phyloP scores from a whole-genome alignment of 1,140 invertebrate genomes.

The Prorops nasuta region DNA sequence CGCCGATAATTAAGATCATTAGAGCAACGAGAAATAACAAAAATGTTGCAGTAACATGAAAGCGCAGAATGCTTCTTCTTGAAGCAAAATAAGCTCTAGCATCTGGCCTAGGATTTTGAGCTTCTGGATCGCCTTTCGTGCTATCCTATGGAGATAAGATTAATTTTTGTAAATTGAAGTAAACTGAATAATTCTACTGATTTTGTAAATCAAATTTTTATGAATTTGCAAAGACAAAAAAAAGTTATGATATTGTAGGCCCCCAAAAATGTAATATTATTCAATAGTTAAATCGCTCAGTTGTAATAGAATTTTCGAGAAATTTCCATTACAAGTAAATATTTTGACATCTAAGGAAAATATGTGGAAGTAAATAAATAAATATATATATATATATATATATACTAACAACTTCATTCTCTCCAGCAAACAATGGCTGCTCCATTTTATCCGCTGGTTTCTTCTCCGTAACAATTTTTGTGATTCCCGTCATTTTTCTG shows the following conservation, averaged over 20 bases:
- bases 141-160: slow-evolving; percentile 28
- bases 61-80: slow-evolving; percentile 42
- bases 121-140: slow-evolving; percentile 43
- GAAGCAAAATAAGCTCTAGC: slow-evolving; percentile 37
- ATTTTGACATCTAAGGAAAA: too few species aligned
- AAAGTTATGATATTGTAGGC: too few species aligned
- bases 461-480: slow-evolving; percentile 66
- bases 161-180: not conserved
- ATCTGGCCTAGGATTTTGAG: slow-evolving; percentile 35
- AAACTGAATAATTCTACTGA: not conserved
- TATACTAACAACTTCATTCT: slow-evolving; percentile 42
- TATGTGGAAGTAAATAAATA: too few species aligned
- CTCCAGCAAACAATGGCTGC: slow-evolving; percentile 61
- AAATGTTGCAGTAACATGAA: slow-evolving; percentile 65
- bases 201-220: not conserved
- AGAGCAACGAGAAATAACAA: slow-evolving; percentile 72
- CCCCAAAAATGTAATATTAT: too few species aligned
- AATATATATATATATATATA: slow-evolving; percentile 3
- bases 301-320: too few species aligned
- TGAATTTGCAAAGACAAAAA: not conserved
- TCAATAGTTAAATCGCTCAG: too few species aligned
- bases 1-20: slow-evolving; percentile 71
- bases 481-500: slow-evolving; percentile 65
- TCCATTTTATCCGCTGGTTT: slow-evolving; percentile 63
- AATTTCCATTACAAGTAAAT: too few species aligned